Evolutionary conservation across 2,113 vertebrate species (phyloP), one percentile per base, ranked within the genome.

Genomic region (Clarias batrachus): DNA sequence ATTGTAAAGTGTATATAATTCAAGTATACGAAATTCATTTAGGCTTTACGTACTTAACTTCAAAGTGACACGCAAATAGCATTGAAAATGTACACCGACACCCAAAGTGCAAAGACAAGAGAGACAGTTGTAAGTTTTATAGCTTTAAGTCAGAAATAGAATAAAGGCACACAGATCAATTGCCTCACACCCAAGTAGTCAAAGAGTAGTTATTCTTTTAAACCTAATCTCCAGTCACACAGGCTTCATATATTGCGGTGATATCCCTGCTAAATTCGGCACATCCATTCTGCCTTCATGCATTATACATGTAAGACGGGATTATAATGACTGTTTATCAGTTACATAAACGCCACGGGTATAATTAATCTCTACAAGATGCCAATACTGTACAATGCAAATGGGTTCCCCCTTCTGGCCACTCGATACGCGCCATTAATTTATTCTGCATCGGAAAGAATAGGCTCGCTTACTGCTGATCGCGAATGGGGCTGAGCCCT

Each of bases 291-390:
- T 93, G 89, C 59, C 1, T 90, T 92, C 90, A 93, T 93, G 90
- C 91, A 93, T 93, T 93, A 93, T 90, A 93, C 92, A 93, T 93
- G 90, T 93, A 89, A 89, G 86, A 87, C 87, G 82, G 92, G 92
- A 93, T 94, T 94, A 94, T 93, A 93, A 93, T 93, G 94, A 94
- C 89, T 93, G 91, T 94, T 94, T 94, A 93, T 93, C 92, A 92
- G 93, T 92, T 91, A 91, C 88, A 93, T 93, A 84, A 93, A 89
- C 87, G 90, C 87, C 89, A 85, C 83, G 87, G 90, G 90, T 88
- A 90, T 91, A 92, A 94, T 94, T 93, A 89, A 94, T 95, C 93
- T 94, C 91, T 92, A 90, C 85, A 91, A 93, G 89, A 92, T 93
- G 93, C 92, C 93, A 90, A 94, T 94, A 94, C 87, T 89, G 91